A percentile compares a stretch with the other conserved stretches of the same genome.
phyloP scores from a whole-genome alignment of 2,113 vertebrate species.

The Archocentrus centrarchus region DNA sequence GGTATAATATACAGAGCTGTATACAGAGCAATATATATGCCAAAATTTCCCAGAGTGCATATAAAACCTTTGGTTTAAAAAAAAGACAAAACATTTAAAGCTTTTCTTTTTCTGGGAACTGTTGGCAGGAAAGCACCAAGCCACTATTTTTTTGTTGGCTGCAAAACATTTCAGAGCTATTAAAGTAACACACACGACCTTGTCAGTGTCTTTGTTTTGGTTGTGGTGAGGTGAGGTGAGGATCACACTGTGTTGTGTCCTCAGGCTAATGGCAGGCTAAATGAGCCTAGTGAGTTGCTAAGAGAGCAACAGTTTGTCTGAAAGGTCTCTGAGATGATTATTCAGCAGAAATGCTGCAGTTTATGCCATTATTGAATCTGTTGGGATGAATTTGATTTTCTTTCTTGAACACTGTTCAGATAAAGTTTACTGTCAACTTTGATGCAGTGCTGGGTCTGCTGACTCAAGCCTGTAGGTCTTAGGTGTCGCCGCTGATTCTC shows the following conservation, averaged over 20 bases:
- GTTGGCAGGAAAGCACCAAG: conserved; percentile 19
- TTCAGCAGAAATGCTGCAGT: conserved; percentile 6
- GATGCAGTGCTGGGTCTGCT: conserved; percentile 31
- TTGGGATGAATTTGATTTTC: conserved; percentile 15
- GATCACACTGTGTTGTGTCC: conserved; percentile 47
- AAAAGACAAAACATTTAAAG: neutral
- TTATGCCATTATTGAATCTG: conserved; percentile 32
- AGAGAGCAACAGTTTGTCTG: conserved; percentile 21
- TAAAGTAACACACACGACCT: conserved; percentile 33
- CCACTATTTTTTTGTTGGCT: neutral
- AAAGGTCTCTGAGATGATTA: conserved; percentile 32
- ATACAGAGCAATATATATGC: neutral
- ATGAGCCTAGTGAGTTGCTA: conserved; percentile 45
- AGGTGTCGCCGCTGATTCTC: conserved; percentile 69
- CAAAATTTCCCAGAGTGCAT: neutral
- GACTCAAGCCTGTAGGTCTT: conserved; percentile 61
- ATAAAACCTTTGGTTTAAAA: neutral
- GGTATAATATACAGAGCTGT: neutral
- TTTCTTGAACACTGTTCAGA: neutral
- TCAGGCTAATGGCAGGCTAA: conserved; percentile 44
- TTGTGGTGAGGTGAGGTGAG: conserved; percentile 50
- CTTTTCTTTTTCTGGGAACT: neutral
- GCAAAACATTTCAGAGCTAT: conserved; percentile 49
- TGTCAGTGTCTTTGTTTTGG: conserved; percentile 65
- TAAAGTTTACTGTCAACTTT: conserved; percentile 52